A percentile compares a stretch with the other conserved stretches of the same genome.
These are phyloP conservation scores for Ceyx erithaca DNA, from an alignment of 2,797 vertebrate species.

Conservation along the genomic window DNA sequence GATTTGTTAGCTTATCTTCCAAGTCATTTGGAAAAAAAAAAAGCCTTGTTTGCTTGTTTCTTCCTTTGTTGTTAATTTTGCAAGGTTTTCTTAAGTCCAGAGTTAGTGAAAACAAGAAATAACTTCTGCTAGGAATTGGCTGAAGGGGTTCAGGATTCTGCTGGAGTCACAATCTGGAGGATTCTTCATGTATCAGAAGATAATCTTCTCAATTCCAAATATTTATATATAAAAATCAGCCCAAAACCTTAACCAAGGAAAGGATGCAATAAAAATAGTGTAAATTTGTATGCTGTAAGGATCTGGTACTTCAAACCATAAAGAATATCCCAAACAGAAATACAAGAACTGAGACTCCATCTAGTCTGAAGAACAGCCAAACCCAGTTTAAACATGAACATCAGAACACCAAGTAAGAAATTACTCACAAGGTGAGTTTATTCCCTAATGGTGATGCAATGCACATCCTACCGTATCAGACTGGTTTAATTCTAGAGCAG, in stretches of 20 bases:
- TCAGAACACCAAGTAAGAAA: background rate
- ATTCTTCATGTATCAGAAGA: background rate
- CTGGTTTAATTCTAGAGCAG: background rate
- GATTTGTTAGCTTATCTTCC: conserved; percentile 31
- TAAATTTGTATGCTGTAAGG: background rate
- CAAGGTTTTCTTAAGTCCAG: background rate
- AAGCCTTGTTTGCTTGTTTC: background rate
- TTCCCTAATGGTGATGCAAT: background rate
- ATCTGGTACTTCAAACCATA: background rate
- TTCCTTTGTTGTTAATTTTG: background rate
- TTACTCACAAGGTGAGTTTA: background rate
- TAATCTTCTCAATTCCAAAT: background rate
- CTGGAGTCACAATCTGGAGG: background rate
- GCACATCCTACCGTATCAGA: background rate
- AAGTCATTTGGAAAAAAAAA: background rate
- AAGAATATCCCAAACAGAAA: background rate
- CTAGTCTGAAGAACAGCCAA: background rate
- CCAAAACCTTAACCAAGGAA: background rate
- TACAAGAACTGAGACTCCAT: background rate
- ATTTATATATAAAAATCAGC: background rate
- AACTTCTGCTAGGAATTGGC: background rate
- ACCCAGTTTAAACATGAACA: background rate
- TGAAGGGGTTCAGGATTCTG: background rate
- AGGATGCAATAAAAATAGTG: background rate
- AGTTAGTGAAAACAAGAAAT: background rate